Base-by-base conservation (phyloP, 2,888 invertebrate genomes). In the Hedya salicella region DNA sequence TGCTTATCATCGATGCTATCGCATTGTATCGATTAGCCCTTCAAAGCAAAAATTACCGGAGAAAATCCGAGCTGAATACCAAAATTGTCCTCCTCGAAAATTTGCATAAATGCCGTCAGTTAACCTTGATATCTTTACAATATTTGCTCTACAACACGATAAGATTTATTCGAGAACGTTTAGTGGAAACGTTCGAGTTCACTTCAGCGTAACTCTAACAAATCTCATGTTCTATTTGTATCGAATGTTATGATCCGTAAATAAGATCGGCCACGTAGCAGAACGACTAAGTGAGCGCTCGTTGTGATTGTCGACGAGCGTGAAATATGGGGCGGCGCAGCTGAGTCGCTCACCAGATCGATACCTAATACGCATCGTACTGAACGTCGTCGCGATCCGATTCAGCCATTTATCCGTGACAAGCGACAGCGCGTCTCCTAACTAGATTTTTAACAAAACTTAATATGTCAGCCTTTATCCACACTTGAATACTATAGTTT, bases 321-420 rank as follows among this genome's bases (percentile, higher is more conserved):
- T 85, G 81, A 87, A 89, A 90, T 89, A 87, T 88, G 85, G 87
- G 82, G 80, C 86, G 83, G 83, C 85, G 83, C 81, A 83, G 82
- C 83, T 85, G 83, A 87, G 81, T 83, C 86, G 80, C 79, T 85
- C 85, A 79, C 81, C 78, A 85, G 87, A 90, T 90, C 89, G 88
- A 91, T 91, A 89, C 86, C 82, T 83, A 86, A 89, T 88, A 90
- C 89, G 86, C 86, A 81, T 76, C 85, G 85, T 82, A 85, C 85
- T 85, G 80, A 85, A 87, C 86, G 82, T 78, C 80, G 78, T 76
- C 78, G 85, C 83, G 82, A 79, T 85, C 84, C 83, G 81, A 81
- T 85, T 84, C 80, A 80, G 82, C 80, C 77, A 80, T 78, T 79
- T 79, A 78, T 75, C 78, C 75, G 76, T 56, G 67, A 73, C 68